Evolutionary conservation across 2,113 vertebrate genomes (phyloP), one percentile per base, ranked within the genome.

Genomic region (Calyptomena viridis): DNA sequence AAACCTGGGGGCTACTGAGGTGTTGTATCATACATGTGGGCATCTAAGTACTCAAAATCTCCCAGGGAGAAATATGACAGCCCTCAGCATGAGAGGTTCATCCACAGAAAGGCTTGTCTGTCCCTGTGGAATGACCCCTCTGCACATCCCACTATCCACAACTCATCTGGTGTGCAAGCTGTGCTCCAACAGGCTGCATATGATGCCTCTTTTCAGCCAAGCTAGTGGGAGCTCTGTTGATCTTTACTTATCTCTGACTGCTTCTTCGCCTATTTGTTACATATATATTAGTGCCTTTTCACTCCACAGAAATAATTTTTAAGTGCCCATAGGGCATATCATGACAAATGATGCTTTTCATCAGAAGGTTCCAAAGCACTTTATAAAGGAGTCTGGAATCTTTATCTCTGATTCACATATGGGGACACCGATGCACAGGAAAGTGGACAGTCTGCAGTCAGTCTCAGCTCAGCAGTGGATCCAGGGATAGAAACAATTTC

Each of bases 141-240:
- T 58, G 42, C 50, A 78, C 0, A 0, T 53, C 31, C 20, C 46
- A 3, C 5, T 28, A 22, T 17, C 46, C 0, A 0, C 23, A 35
- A 59, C 27, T 63, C 60, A 19, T 47, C 69, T 63, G 74, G 35
- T 19, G 40, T 68, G 11, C 27, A 35, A 75, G 47, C 71, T 78
- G 20, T 16, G 49, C 58, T 93, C 84, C 78, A 63, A 27, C 39
- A 33, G 25, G 9, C 75, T 77, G 64, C 1, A 1, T 18, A 12
- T 12, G 28, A 37, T 4, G 12, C 30, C 30, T 55, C 52, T 79
- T 82, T 68, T 40, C 59, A 86, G 28, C 30, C 72, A 53, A 52
- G 30, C 30, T 35, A 40, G 47, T 42, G 42, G 56, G 37, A 92
- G 20, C n/a, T 64, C 58, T 76, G 31, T 24, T 79, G 12, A 24